phyloP scores from a whole-genome alignment of 2,797 vertebrate genomes.

The Astyanax mexicanus region DNA sequence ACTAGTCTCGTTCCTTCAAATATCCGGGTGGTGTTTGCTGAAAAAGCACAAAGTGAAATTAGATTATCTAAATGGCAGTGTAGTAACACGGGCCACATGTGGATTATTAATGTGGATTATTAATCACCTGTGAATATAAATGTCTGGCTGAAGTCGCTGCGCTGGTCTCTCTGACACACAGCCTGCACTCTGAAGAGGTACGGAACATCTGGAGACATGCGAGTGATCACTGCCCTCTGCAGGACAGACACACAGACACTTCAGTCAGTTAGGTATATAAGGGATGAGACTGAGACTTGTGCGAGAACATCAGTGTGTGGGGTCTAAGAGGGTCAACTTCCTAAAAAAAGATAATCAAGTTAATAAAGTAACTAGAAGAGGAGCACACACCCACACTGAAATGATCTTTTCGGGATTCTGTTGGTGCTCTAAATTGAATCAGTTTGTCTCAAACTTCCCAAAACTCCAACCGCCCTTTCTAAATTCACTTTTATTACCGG shows the following conservation, averaged over 20 bases:
- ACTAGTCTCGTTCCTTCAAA: constrained; percentile 98
- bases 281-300: background rate
- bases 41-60: constrained; percentile 14
- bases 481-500: constrained; percentile 11
- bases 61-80: background rate
- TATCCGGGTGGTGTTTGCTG: constrained; percentile 96
- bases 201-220: constrained; percentile 93
- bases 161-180: constrained; percentile 93
- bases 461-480: background rate
- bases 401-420: background rate
- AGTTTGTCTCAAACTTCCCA: background rate
- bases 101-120: too few species aligned
- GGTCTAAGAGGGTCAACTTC: background rate
- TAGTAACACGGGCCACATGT: background rate
- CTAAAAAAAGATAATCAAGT: too few species aligned
- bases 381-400: background rate
- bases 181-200: constrained; percentile 99
- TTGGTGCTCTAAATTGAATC: background rate
- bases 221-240: constrained; percentile 95
- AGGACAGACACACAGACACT: constrained; percentile 54
- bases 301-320: background rate
- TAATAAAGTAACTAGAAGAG: too few species aligned
- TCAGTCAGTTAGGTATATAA: background rate
- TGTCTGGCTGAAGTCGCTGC: constrained; percentile 99
- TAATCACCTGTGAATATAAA: constrained; percentile 96